Evolutionary conservation across 2,888 invertebrate genomes (phyloP), one percentile per base, ranked within the genome.

Genomic region (Agelastica alni): DNA sequence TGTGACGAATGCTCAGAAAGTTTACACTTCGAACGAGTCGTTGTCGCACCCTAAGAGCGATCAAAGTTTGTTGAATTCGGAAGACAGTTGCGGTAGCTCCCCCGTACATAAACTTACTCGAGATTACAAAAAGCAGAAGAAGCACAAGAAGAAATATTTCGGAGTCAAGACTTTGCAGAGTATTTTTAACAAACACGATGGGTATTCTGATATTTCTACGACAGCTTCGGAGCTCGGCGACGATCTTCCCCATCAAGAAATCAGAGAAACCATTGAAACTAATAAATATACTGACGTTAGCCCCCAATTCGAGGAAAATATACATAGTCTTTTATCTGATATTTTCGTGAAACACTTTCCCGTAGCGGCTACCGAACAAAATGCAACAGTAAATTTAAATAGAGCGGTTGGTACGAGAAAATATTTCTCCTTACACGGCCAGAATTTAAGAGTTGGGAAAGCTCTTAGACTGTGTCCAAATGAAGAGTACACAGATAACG

Each of bases 71-170:
- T 56, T 77, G 32, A 75, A 76, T 54, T 77, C 77, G 0, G 72
- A 67, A 1, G 74, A 73, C 10, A 76, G 75, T 58, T 74, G 75
- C 58, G 80, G 74, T 56, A 82, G 82, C 63, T 83, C 83, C 59
- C 83, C 84, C 6, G 77, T 83, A 46, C 83, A 82, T 72, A 76
- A 79, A 64, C 71, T 76, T 1, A 77, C 78, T 43, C 69, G 74
- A 16, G 75, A 74, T 46, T 75, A 74, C 54, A 76, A 76, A 52
- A 65, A 74, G 17, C 78, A 81, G 34, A 69, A 67, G 77, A 74
- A 66, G 62, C 70, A 57, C 62, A 79, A 71, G 77, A 75, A 82
- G 77, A 74, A 73, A 58, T 71, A 77, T 32, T 78, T 81, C 75
- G 81, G 79, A 69, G 83, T 83, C 69, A 80, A 77, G 65, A 75